Evolutionary conservation across 1,140 invertebrate genomes (phyloP).

Genomic region (Lepidurus packardi): DNA sequence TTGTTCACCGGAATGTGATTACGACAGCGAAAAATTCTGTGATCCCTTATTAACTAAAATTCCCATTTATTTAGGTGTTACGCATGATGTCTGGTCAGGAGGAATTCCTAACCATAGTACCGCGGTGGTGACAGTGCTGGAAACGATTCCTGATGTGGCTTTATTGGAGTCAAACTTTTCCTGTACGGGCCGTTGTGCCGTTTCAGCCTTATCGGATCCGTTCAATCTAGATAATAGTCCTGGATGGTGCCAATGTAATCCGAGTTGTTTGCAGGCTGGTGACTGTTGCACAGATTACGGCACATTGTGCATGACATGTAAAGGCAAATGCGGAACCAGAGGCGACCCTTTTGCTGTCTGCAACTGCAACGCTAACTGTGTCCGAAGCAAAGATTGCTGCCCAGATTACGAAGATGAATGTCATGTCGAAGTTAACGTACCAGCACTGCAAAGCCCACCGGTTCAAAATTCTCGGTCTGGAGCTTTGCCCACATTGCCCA

Average conservation of each 20-base stretch:
- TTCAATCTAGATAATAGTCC: conserved; percentile 1
- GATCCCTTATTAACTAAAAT: background rate
- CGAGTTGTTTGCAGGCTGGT: background rate
- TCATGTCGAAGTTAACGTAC: background rate
- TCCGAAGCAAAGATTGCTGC: background rate
- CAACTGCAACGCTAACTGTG: background rate
- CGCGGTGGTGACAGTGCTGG: background rate
- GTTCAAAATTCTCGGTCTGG: background rate
- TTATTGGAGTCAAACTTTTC: background rate
- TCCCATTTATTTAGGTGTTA: background rate
- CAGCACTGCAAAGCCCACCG: background rate
- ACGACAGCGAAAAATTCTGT: background rate
- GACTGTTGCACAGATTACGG: conserved; percentile 21
- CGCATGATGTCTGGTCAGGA: conserved; percentile 13
- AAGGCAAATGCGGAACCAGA: background rate
- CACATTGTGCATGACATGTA: background rate
- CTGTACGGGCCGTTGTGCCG: background rate
- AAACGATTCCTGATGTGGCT: background rate
- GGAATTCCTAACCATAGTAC: background rate
- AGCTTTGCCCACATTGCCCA: background rate
- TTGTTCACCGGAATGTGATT: no score
- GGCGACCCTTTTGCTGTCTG: background rate
- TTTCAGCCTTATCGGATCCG: conserved; percentile 1
- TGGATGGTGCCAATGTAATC: background rate
- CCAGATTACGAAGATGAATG: background rate